Conservation (phyloP, 2,888 invertebrate genomes). For the Aspidapion aeneum region DNA sequence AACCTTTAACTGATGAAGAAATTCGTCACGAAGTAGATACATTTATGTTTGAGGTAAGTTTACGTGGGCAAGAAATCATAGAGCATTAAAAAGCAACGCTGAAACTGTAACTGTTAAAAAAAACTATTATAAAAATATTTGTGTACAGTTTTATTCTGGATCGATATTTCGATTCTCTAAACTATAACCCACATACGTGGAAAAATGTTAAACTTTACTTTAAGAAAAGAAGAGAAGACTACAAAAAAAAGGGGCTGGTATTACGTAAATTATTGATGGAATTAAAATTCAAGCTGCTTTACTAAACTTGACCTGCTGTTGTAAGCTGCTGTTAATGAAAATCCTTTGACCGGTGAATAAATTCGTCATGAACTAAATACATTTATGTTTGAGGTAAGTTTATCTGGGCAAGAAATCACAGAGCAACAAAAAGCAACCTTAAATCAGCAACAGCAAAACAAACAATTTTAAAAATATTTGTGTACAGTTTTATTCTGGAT, state of each 20-base stretch:
- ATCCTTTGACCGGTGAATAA: slow-evolving; percentile 47
- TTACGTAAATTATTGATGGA: slow-evolving; percentile 25
- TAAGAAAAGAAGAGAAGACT: slow-evolving; percentile 45
- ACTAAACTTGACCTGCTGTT: slow-evolving; percentile 45
- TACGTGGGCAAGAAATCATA: no score
- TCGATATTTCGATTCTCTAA: slow-evolving; percentile 32
- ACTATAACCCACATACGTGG: slow-evolving; percentile 44
- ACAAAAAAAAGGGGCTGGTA: slow-evolving; percentile 14
- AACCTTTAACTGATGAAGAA: slow-evolving; percentile 47
- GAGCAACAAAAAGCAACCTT: no score
- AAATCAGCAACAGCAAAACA: no score
- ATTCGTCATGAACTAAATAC: slow-evolving; percentile 57
- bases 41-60: slow-evolving; percentile 54
- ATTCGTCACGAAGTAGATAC: slow-evolving; percentile 57
- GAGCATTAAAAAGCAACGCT: no score
- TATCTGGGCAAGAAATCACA: no score
- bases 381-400: slow-evolving; percentile 54
- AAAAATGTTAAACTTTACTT: slow-evolving; percentile 53
- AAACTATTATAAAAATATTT: no score
- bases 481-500: no score
- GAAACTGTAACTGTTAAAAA: no score
- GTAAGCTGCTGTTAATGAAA: slow-evolving; percentile 48
- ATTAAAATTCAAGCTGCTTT: slow-evolving; percentile 32
- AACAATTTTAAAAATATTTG: no score
- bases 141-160: no score